Conservation (phyloP, 1,140 invertebrate species). For the Trigoniulus corallinus region DNA sequence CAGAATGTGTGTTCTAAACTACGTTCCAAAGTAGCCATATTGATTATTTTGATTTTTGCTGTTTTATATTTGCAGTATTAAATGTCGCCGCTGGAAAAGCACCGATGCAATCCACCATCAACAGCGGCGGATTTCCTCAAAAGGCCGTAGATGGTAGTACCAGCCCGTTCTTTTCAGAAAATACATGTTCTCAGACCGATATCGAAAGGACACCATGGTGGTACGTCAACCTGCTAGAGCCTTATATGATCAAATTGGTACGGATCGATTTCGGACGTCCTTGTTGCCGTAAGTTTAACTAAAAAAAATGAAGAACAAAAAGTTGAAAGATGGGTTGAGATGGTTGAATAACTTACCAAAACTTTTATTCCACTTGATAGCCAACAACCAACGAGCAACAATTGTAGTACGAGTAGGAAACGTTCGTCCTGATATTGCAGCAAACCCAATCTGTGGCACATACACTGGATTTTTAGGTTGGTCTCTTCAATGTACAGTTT, state of each 20-base stretch:
- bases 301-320: not conserved
- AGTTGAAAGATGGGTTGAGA: no score
- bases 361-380: conserved; percentile 11
- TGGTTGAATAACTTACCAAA: not conserved
- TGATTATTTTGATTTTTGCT: conserved; percentile 20
- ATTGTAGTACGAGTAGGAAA: conserved; percentile 83
- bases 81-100: conserved; percentile 90
- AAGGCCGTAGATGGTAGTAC: conserved; percentile 82
- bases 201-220: conserved; percentile 70
- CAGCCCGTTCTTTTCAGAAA: conserved; percentile 54
- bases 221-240: conserved; percentile 88
- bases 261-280: conserved; percentile 78
- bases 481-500: not conserved
- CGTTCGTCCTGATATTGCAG: conserved; percentile 80
- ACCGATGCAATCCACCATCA: conserved; percentile 70
- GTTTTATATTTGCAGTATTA: conserved; percentile 60
- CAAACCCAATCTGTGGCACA: conserved; percentile 81
- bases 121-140: conserved; percentile 68
- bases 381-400: conserved; percentile 45
- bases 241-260: conserved; percentile 87
- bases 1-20: no score
- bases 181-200: conserved; percentile 65
- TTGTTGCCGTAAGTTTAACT: conserved; percentile 51
- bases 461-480: conserved; percentile 33
- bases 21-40: not conserved